A percentile compares a stretch with the other conserved stretches of the same genome.
phyloP scores from a whole-genome alignment of 2,888 invertebrate species.

The Caenorhabditis becei region DNA sequence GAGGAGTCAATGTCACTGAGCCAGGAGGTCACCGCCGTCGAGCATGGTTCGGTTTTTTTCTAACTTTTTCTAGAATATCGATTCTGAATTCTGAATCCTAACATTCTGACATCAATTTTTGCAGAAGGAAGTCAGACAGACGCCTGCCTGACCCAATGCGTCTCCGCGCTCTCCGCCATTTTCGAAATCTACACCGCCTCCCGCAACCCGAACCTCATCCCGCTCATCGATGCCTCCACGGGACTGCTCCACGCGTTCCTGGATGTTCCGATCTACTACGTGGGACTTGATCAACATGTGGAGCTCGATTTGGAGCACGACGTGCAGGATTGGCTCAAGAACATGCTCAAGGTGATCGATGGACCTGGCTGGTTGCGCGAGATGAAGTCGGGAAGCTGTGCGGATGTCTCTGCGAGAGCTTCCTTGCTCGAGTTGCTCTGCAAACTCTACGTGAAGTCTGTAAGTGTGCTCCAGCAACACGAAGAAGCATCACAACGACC shows the following conservation, averaged over 20 bases:
- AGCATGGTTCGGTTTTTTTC: conserved; percentile 60
- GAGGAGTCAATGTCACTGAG: conserved; percentile 53
- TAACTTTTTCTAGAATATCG: no score
- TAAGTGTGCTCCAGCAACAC: conserved; percentile 50
- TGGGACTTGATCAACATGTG: conserved; percentile 44
- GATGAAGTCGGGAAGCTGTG: conserved; percentile 42
- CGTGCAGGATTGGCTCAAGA: conserved; percentile 46
- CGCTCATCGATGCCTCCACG: conserved; percentile 60
- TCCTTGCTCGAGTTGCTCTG: conserved; percentile 74
- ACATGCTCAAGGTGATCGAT: conserved; percentile 61
- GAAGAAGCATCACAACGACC: conserved; percentile 52
- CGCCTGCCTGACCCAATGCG: conserved; percentile 72
- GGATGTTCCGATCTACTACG: conserved; percentile 78
- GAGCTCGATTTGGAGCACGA: conserved; percentile 20
- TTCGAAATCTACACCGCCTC: conserved; percentile 68
- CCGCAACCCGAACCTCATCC: conserved; percentile 46
- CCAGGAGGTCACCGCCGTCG: conserved; percentile 49
- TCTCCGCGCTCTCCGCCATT: conserved; percentile 64
- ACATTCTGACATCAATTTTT: neutral
- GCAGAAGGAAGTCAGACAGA: conserved; percentile 78
- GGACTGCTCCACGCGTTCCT: conserved; percentile 66
- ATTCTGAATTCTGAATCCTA: no score
- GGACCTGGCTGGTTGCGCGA: conserved; percentile 56
- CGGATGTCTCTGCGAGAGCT: conserved; percentile 73
- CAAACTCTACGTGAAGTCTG: conserved; percentile 73